Evolutionary conservation across 2,113 vertebrate genomes (phyloP).

Genomic region (Microcebus murinus): DNA sequence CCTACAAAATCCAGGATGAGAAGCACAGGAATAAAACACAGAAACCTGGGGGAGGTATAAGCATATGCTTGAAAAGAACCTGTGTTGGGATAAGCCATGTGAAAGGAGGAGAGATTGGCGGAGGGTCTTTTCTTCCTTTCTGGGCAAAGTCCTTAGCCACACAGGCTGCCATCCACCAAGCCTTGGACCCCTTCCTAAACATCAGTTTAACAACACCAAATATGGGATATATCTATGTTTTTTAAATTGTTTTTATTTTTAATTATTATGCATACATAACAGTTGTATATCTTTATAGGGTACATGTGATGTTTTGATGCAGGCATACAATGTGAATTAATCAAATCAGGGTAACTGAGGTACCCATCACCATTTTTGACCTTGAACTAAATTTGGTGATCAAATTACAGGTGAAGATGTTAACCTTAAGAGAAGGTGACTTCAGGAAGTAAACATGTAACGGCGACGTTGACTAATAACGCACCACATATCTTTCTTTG

Average conservation of each 20-base stretch:
- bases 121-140: background rate
- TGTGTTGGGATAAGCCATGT: background rate
- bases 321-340: no score
- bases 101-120: background rate
- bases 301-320: no score
- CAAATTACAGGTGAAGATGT: background rate
- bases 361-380: background rate
- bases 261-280: no score
- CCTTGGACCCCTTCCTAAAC: background rate
- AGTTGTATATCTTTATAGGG: no score
- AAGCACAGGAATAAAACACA: background rate
- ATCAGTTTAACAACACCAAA: background rate
- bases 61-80: background rate
- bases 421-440: background rate
- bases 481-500: background rate
- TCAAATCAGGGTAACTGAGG: no score
- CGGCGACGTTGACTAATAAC: no score
- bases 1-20: background rate
- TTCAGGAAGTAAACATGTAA: background rate
- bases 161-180: background rate
- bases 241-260: background rate
- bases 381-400: background rate
- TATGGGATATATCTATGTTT: background rate
- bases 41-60: background rate
- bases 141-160: background rate